Base-by-base conservation (phyloP, 2,113 vertebrate genomes). In the Cyrtonyx montezumae region DNA sequence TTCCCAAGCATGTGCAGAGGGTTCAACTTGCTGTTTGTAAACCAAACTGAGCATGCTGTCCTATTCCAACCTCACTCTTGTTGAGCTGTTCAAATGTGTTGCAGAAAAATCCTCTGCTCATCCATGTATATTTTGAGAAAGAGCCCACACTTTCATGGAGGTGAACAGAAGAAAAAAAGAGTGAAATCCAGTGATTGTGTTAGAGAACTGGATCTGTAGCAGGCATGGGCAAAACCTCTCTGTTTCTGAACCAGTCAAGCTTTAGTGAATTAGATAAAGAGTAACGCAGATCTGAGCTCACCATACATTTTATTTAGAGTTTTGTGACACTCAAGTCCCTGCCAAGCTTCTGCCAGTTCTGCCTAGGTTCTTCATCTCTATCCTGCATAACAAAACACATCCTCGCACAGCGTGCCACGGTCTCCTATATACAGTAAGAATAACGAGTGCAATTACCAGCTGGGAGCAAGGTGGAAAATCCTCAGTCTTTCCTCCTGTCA, bases 361-460 rank as follows among this genome's bases (percentile, higher is more conserved):
- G 34, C 62, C 73, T 48, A 28, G 13, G 86, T 48, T 93, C 55
- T 87, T 84, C 69, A 28, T 66, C 84, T 79, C 62, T 59, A 7
- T 13, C 37, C 46, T 36, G 32, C 34, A 9, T 93, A 74, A 74
- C 67, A 74, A 74, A 87, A 89, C 30, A 61, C 6, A 78, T 79
- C 78, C 79, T 84, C 40, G 20, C 36, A 2, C 49, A 55, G 75
- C 22, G 6, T 42, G 59, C 75, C 20, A 1, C 34, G 59, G 15
- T 59, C 74, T 93, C 74, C 62, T 84, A 4, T 34, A 12, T 16
- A 30, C 30, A 53, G 9, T 67, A 89, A 83, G 78, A 91, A 83
- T 70, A 79, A 92, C 85, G 87, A 93, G 67, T 83, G 82, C 75
- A 89, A 46, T 94, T 92, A 91, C 65, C 75, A 87, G 49, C 81